Conservation (phyloP, 2,797 vertebrate genomes). For the Helarctos malayanus region DNA sequence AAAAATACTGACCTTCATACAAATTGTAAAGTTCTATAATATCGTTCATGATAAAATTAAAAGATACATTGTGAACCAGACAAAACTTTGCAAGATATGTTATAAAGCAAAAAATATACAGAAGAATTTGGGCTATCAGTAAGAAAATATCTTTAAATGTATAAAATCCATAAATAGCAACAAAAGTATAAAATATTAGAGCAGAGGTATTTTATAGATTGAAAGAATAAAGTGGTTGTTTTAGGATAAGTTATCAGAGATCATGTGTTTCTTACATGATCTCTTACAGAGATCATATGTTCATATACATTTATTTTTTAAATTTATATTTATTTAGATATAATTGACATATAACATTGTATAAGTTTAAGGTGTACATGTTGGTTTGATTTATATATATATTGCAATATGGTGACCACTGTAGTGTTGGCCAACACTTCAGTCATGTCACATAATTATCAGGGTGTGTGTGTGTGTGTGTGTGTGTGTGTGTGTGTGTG, state of each 20-base stretch:
- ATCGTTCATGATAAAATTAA: neutral
- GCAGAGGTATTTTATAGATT: neutral
- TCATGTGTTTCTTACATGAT: neutral
- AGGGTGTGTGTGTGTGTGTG: neutral
- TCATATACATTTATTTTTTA: neutral
- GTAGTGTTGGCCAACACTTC: neutral
- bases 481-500: neutral
- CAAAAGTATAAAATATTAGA: neutral
- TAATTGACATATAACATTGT: neutral
- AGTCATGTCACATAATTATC: neutral
- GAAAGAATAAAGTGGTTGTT: neutral
- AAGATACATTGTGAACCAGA: neutral
- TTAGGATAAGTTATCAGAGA: neutral
- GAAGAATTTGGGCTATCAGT: neutral
- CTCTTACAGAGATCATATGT: too few species aligned
- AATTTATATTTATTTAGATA: neutral
- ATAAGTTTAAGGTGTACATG: neutral
- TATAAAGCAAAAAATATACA: neutral
- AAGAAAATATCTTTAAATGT: neutral
- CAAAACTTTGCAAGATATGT: neutral
- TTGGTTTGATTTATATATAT: neutral
- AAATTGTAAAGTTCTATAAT: neutral
- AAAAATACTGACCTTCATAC: neutral
- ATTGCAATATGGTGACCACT: neutral
- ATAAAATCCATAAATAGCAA: neutral